phyloP scores from a whole-genome alignment of 1,140 invertebrate species.

The Caerostris darwini region DNA sequence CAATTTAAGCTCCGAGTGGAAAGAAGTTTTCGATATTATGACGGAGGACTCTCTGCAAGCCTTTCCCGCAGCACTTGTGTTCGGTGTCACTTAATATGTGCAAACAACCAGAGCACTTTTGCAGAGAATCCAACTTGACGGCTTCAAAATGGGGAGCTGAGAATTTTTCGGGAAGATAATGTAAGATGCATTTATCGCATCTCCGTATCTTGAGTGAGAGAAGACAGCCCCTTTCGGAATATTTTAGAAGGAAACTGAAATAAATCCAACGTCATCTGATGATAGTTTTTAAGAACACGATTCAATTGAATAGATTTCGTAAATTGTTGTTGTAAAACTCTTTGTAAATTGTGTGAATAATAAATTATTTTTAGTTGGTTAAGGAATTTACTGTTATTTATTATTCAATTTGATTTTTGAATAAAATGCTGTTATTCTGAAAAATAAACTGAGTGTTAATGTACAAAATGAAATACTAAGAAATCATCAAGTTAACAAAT shows the following conservation, averaged over 20 bases:
- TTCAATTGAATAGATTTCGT: too few species aligned
- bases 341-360: too few species aligned
- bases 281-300: too few species aligned
- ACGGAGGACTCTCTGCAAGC: not conserved
- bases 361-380: too few species aligned
- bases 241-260: not conserved
- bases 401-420: too few species aligned
- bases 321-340: too few species aligned
- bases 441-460: too few species aligned
- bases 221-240: not conserved
- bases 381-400: too few species aligned
- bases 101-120: conserved; percentile 19
- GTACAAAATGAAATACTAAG: too few species aligned
- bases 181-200: not conserved
- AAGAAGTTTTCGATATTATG: not conserved
- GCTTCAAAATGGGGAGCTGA: not conserved
- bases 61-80: not conserved
- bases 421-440: too few species aligned
- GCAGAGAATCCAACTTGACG: not conserved
- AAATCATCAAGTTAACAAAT: too few species aligned
- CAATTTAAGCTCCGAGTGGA: not conserved
- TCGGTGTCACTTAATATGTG: not conserved
- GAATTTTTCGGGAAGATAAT: not conserved
- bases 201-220: not conserved
- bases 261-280: not conserved